Percentiles rank a stretch among this genome's conserved stretches.
Evolutionary conservation across 2,113 vertebrate species (phyloP).

Genomic region (Vulpes lagopus): DNA sequence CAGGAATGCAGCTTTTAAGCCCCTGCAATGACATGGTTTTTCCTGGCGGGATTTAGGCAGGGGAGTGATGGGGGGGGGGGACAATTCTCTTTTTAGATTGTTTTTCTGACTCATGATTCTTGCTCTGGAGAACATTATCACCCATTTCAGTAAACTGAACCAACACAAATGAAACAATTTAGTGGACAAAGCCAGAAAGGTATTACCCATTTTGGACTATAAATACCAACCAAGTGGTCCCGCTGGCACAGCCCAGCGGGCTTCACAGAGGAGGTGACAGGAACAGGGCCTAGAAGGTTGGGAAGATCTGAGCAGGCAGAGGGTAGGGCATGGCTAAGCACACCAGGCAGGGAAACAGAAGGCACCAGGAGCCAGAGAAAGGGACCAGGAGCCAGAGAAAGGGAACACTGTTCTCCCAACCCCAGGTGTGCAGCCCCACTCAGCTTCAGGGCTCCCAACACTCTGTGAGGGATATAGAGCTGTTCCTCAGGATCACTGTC

Average conservation of each 20-base stretch:
- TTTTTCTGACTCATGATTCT: not conserved
- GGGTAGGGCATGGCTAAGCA: rapidly evolving
- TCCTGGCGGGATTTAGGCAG: not conserved
- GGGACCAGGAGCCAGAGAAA: not conserved
- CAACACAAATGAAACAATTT: not conserved
- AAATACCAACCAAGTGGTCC: not conserved
- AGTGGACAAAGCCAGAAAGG: not conserved
- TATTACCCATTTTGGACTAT: not conserved
- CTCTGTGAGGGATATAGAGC: rapidly evolving
- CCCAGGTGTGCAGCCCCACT: not conserved
- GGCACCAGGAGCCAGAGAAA: not conserved
- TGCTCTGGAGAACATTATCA: not conserved
- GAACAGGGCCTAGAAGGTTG: not conserved
- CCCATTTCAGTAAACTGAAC: not conserved
- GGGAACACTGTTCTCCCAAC: not conserved
- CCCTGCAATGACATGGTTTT: not conserved
- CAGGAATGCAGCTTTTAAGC: not conserved
- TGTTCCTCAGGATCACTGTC: not conserved
- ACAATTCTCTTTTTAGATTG: not conserved
- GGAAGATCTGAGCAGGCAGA: not conserved
- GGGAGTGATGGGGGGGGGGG: not conserved
- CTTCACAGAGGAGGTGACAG: not conserved
- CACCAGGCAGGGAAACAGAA: not conserved
- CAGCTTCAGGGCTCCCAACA: not conserved
- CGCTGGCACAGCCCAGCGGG: not conserved